Conservation (phyloP, 92 coral and sea anemone genomes). For the Bergia puertoricense region DNA sequence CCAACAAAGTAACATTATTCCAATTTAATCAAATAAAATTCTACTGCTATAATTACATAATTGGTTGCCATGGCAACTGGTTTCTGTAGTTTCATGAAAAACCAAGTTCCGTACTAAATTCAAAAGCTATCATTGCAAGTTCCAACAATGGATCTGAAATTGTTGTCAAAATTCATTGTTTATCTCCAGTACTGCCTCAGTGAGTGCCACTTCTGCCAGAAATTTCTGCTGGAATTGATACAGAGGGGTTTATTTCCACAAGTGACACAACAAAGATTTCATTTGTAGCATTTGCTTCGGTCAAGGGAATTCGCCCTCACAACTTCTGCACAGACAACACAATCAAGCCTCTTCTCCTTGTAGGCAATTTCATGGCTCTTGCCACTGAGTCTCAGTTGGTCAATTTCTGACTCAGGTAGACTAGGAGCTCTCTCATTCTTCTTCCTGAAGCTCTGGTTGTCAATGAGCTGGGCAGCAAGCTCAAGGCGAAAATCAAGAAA, state of each 20-base stretch:
- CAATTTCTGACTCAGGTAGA: constrained; percentile 37
- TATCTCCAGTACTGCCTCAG: background rate
- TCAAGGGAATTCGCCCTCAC: background rate
- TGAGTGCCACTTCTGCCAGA: background rate
- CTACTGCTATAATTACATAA: constrained; percentile 6
- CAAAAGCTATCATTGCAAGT: too few relatives aligned
- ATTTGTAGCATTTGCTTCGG: too few relatives aligned
- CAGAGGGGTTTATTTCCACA: background rate
- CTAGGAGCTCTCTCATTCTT: constrained; percentile 32
- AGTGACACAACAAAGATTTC: too few relatives aligned
- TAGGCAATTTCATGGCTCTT: constrained; percentile 34
- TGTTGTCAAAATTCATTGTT: too few relatives aligned
- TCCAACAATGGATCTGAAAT: too few relatives aligned
- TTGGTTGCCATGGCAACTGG: constrained; percentile 14
- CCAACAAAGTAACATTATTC: constrained; percentile 19
- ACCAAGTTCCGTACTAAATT: background rate
- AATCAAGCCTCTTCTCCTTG: constrained; percentile 32
- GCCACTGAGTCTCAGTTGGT: constrained; percentile 30
- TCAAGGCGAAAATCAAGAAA: constrained; percentile 13
- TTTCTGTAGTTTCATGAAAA: constrained; percentile 6
- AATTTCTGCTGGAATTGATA: constrained; percentile 6
- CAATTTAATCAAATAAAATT: constrained; percentile 2
- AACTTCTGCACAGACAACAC: constrained; percentile 43
- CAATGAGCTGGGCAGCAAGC: constrained; percentile 29
- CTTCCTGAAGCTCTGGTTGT: constrained; percentile 32